Percentiles rank a stretch among this genome's conserved stretches.
Conservation (phyloP, 2,113 vertebrate genomes). For the Pseudopipra pipra region DNA sequence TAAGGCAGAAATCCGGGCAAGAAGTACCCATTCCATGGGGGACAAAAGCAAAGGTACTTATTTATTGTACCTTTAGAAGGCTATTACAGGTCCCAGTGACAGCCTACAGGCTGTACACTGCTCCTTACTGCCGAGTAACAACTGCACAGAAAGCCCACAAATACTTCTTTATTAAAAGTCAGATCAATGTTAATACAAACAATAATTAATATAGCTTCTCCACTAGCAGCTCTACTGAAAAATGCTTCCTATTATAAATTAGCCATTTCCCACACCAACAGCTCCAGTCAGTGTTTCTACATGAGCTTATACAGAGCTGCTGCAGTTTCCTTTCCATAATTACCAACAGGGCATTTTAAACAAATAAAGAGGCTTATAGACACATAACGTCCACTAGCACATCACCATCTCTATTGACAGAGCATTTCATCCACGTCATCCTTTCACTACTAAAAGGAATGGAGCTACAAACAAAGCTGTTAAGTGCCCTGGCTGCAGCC, state of each 20-base stretch:
- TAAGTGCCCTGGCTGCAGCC: not conserved
- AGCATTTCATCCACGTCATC: not conserved
- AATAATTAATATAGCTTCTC: not conserved
- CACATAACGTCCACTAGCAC: accelerated
- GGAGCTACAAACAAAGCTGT: not conserved
- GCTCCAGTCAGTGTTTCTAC: not conserved
- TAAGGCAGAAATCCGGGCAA: not conserved
- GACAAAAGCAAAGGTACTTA: not conserved
- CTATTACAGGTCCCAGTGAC: not conserved
- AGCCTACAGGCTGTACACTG: not conserved
- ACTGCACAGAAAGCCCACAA: not conserved
- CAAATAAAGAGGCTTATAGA: not conserved
- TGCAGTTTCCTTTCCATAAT: not conserved
- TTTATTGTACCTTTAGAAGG: not conserved
- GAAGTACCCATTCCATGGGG: not conserved
- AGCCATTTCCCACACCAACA: not conserved
- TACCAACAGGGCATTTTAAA: not conserved
- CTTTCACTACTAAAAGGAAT: not conserved
- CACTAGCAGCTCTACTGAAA: not conserved
- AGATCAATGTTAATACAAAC: not conserved
- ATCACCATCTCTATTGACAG: not conserved
- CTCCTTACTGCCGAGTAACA: not conserved
- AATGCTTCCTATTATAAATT: not conserved
- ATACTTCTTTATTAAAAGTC: not conserved
- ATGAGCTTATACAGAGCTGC: not conserved